Evolutionary conservation across 2,888 invertebrate genomes (phyloP), one percentile per base, ranked within the genome.

Genomic region (Lasioglossum oenotherae): DNA sequence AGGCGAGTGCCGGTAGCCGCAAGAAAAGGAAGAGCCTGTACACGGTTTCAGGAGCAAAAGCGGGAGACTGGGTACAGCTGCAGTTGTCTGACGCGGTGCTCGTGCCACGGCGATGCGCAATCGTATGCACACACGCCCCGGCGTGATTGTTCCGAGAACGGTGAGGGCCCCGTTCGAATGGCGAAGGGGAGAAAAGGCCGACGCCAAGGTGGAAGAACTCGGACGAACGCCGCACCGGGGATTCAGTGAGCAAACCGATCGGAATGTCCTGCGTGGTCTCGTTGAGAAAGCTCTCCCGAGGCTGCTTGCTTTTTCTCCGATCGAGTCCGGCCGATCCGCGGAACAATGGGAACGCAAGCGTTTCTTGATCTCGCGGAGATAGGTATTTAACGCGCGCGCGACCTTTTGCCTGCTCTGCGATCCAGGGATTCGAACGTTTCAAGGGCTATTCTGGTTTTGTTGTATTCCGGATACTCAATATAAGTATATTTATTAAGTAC

Each of bases 61-160:
- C 71, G 75, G 78, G 87, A 76, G 80, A 82, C 84, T 76, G 85
- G 74, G 86, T 79, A 89, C 92, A 92, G 92, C 91, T 92, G 91
- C 92, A 74, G 86, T 57, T 74, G 83, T 74, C 90, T 89, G 91
- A 92, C 93, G 89, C 83, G 88, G 49, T 91, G 91, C 91, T 93
- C 88, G 92, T 91, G 92, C 92, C 92, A 82, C 90, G 87, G 81
- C 84, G 85, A 86, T 78, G 86, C 84, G 90, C 89, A 90, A 89
- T 90, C 89, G 87, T 90, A 88, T 90, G 91, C 90, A 87, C 88
- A 87, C 88, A 87, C 87, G 89, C 86, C 91, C 91, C 82, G 89
- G 78, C 91, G 92, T 92, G 93, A 93, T 94, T 93, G 92, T 94
- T 92, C 92, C 89, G 87, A 91, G 92, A 93, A 92, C 83, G 90